Evolutionary conservation across 2,888 invertebrate genomes (phyloP), one percentile per base, ranked within the genome.

Genomic region (Tetropium fuscum): DNA sequence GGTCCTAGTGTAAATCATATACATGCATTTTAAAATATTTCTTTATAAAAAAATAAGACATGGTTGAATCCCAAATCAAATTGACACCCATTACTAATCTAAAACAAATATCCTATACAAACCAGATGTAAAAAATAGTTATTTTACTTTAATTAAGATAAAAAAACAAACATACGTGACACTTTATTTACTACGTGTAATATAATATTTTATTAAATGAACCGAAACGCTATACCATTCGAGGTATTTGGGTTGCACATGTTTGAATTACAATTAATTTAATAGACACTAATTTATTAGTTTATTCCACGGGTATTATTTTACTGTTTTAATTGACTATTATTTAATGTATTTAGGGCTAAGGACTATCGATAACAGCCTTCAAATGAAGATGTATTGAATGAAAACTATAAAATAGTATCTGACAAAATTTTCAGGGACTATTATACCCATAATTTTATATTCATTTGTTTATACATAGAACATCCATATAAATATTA

Each of bases 91-190:
- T 16, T 44, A 16, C 44, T 8, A n/a, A n/a, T 27, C 30, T 18
- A 40, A 27, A 40, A 27, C 16, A 16, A 22, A 18, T 51, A 11
- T 47, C 16, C 38, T 13, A 19, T 10, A n/a, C 8, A 11, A 8
- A 27, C n/a, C 44, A 44, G 8, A 25, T 36, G 25, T 49, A 38
- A 38, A 49, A 36, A 49, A 38, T 10, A 51, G 22, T 40, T 59
- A 63, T 66, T 66, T 66, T n/a, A n/a, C n/a, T n/a, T n/a, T 66
- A 66, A 69, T 66, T 61, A 60, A 57, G 63, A 40, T 55, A 41
- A 58, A 60, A 63, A 59, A 64, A 66, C 66, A 59, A 66, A 66
- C 69, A 66, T 44, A 53, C 57, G 59, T 61, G 66, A 61, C 64
- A 63, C 61, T 51, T 61, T 66, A 66, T 66, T 66, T 66, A 66